Percentiles rank a stretch among this genome's conserved stretches.
These are phyloP conservation scores for Elachura formosa DNA, from an alignment of 2,113 vertebrate species.

Conservation along the genomic window DNA sequence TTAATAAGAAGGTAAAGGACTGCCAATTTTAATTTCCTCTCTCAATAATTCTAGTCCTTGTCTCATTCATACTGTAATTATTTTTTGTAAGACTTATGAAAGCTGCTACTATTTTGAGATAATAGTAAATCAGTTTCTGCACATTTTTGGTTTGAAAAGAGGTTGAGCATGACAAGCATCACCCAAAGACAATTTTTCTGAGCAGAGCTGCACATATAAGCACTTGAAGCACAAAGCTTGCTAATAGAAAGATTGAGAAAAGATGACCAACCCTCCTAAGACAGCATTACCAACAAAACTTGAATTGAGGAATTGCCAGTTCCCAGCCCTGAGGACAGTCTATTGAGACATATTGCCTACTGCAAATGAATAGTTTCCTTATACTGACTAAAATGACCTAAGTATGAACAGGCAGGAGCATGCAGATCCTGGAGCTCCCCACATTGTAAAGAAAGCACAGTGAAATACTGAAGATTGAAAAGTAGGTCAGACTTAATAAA, in stretches of 20 bases:
- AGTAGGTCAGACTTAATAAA: slow-evolving; percentile 73
- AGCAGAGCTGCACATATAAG: not conserved
- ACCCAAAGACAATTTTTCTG: not conserved
- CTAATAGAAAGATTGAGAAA: not conserved
- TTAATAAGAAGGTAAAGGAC: not conserved
- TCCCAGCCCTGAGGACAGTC: not conserved
- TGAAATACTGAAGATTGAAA: slow-evolving; percentile 66
- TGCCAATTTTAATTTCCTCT: not conserved
- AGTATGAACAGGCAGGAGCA: not conserved
- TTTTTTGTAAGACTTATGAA: not conserved
- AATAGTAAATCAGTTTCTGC: not conserved
- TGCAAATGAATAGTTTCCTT: not conserved
- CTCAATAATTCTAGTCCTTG: not conserved
- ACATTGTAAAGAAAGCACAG: slow-evolving; percentile 18
- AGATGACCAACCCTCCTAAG: not conserved
- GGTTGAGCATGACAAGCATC: not conserved
- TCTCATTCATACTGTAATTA: not conserved
- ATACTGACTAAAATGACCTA: not conserved
- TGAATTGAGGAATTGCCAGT: not conserved
- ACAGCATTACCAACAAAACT: not conserved
- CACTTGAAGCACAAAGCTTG: not conserved
- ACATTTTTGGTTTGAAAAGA: not conserved
- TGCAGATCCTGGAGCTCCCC: slow-evolving; percentile 15
- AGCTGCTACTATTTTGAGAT: not conserved
- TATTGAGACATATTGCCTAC: not conserved